Conservation (phyloP, 2,888 invertebrate species). For the Ormyrus labotus region DNA sequence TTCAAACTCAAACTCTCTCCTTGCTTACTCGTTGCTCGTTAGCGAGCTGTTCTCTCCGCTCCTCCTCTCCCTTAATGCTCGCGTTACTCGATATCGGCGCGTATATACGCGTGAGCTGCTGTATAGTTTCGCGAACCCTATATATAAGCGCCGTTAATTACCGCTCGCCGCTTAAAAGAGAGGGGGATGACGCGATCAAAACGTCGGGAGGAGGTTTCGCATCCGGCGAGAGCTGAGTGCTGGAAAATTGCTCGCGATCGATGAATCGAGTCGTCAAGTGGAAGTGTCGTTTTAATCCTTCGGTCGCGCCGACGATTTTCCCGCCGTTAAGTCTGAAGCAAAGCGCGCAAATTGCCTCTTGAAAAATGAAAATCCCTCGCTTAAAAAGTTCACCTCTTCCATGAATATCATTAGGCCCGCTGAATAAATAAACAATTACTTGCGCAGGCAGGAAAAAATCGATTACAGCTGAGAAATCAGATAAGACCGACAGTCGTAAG, state of each 20-base stretch:
- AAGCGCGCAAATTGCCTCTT: neutral
- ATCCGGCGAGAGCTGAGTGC: neutral
- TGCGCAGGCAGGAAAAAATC: neutral
- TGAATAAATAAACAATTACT: neutral
- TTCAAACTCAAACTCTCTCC: constrained; percentile 44
- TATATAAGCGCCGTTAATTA: constrained; percentile 47
- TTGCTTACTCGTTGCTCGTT: constrained; percentile 24
- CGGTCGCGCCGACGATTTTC: neutral
- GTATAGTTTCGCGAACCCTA: neutral
- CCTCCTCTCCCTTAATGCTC: neutral
- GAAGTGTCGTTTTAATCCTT: constrained; percentile 48
- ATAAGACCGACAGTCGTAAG: constrained; percentile 19
- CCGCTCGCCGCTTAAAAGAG: constrained; percentile 41
- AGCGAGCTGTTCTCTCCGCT: constrained; percentile 10
- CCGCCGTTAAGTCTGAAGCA: neutral
- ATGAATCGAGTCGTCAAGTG: constrained; percentile 40
- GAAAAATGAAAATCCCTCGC: constrained; percentile 4
- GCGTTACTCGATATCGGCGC: constrained; percentile 44
- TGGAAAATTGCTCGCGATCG: constrained; percentile 40
- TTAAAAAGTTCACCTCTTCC: neutral
- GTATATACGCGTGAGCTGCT: constrained; percentile 1
- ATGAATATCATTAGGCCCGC: neutral
- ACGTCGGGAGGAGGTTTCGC: constrained; percentile 6
- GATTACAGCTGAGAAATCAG: neutral
- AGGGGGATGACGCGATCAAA: constrained; percentile 16